Percentiles rank a stretch among this genome's conserved stretches.
These are phyloP conservation scores for Pelobates fuscus DNA, from an alignment of 2,113 vertebrate genomes.

Conservation along the genomic window DNA sequence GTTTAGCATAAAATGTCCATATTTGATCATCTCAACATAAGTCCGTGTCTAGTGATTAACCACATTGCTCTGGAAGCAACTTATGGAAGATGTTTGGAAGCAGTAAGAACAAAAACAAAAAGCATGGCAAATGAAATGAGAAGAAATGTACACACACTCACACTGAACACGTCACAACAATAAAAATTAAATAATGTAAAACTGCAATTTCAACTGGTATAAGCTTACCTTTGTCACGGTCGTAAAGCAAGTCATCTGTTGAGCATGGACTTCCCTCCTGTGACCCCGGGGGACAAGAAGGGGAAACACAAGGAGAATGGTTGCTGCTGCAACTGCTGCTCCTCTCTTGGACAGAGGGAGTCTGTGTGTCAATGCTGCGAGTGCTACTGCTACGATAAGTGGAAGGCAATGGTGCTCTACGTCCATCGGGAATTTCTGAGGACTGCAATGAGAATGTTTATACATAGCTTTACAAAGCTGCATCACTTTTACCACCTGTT, in stretches of 20 bases:
- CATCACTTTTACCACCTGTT: too few species aligned
- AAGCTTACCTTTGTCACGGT: constrained; percentile 90
- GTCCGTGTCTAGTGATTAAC: too few species aligned
- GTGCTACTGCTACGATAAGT: constrained; percentile 81
- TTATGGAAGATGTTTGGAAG: constrained; percentile 80
- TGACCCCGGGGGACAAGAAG: constrained; percentile 86
- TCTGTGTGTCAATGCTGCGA: constrained; percentile 89
- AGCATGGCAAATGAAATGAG: constrained; percentile 32
- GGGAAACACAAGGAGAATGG: constrained; percentile 79
- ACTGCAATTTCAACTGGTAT: constrained; percentile 47
- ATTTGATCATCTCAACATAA: too few species aligned
- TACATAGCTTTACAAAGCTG: too few species aligned
- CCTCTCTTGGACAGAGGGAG: constrained; percentile 81
- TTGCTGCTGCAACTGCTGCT: constrained; percentile 85
- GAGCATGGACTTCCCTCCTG: constrained; percentile 91
- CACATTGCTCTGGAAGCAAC: too few species aligned
- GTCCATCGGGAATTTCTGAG: constrained; percentile 85
- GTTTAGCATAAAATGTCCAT: too few species aligned
- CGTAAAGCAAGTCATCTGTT: constrained; percentile 85
- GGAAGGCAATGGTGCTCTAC: constrained; percentile 83
- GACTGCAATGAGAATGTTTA: constrained; percentile 63
- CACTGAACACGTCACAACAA: too few species aligned
- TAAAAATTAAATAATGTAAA: too few species aligned
- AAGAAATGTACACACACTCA: too few species aligned
- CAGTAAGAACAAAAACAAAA: constrained; percentile 38